A percentile compares a stretch with the other conserved stretches of the same genome.
Conservation (phyloP, 2,113 vertebrate species). For the Ginglymostoma cirratum region DNA sequence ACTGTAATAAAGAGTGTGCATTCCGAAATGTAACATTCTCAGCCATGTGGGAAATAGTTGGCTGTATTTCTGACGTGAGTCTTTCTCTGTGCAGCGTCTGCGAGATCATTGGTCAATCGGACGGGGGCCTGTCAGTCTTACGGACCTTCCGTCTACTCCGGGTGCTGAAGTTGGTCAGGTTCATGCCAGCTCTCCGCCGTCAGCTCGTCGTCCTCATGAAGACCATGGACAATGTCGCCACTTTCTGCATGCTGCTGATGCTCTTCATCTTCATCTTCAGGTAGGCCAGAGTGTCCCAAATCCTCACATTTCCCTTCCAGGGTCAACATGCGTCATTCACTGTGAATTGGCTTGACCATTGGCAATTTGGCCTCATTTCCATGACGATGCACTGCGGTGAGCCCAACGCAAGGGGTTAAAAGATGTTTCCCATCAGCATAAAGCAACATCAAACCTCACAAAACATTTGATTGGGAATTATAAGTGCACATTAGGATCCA, state of each 20-base stretch:
- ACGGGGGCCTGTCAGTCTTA: slow-evolving; percentile 82
- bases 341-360: not conserved
- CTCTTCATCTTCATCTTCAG: slow-evolving; percentile 99
- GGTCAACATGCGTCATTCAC: not conserved
- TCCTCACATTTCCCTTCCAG: too few species aligned
- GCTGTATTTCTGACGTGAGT: not conserved
- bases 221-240: slow-evolving; percentile 98
- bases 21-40: not conserved
- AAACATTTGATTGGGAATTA: not conserved
- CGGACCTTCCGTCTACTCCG: slow-evolving; percentile 86
- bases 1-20: not conserved
- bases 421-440: not conserved
- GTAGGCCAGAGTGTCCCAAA: slow-evolving; percentile 48
- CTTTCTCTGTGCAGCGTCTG: slow-evolving; percentile 67
- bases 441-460: not conserved
- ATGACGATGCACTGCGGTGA: not conserved
- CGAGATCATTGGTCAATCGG: slow-evolving; percentile 87
- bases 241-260: slow-evolving; percentile 98
- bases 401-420: not conserved
- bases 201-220: slow-evolving; percentile 97
- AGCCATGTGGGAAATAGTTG: not conserved
- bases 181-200: slow-evolving; percentile 87
- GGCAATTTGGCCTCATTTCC: not conserved
- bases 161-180: slow-evolving; percentile 89
- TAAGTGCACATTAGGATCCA: not conserved